Conservation (phyloP, 2,888 invertebrate species). For the Lasioglossum morio region DNA sequence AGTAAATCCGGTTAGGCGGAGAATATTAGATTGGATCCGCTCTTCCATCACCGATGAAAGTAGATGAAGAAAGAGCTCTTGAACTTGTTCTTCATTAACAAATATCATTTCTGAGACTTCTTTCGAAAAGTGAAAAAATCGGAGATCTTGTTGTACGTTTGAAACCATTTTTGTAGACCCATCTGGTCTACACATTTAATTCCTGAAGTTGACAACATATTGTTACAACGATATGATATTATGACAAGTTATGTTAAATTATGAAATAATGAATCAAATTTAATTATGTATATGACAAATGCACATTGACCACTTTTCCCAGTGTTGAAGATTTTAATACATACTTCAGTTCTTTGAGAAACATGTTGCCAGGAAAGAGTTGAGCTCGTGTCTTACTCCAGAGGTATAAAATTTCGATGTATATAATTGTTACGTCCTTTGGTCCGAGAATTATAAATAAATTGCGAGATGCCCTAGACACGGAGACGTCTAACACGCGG, state of each 20-base stretch:
- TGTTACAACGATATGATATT: too few relatives aligned
- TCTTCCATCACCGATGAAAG: neutral
- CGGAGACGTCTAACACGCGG: neutral
- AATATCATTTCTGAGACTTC: neutral
- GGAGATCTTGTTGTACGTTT: neutral
- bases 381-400: neutral
- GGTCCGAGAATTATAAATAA: neutral
- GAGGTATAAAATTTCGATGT: neutral
- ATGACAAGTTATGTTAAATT: neutral
- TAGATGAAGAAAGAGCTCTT: neutral
- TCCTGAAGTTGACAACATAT: neutral
- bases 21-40: neutral
- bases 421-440: neutral
- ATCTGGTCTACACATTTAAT: too few relatives aligned
- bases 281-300: neutral
- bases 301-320: neutral
- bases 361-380: neutral
- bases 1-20: neutral
- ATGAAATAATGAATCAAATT: neutral
- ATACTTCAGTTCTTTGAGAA: neutral
- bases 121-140: neutral
- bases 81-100: neutral
- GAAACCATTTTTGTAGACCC: neutral
- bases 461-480: neutral
- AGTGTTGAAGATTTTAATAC: too few relatives aligned